Evolutionary conservation across 2,888 invertebrate species (phyloP).

Genomic region (Rhagonycha lutea): DNA sequence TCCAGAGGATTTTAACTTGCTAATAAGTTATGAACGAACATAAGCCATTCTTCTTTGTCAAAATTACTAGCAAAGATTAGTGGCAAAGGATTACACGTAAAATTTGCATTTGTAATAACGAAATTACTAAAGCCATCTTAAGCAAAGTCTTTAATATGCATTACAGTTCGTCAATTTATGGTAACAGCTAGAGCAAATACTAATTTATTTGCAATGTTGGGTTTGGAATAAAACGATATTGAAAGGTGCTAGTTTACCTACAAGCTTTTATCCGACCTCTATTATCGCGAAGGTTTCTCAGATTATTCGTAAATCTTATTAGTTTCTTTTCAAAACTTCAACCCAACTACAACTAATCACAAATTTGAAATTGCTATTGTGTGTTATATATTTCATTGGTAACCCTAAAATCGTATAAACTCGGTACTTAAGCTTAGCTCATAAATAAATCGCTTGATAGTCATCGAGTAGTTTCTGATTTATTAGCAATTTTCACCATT

Average conservation of each 20-base stretch:
- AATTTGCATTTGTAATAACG: conserved; percentile 31
- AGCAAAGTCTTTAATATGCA: conserved; percentile 25
- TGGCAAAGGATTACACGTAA: conserved; percentile 19
- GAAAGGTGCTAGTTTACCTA: conserved; percentile 27
- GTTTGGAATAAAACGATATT: conserved; percentile 20
- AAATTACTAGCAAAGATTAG: conserved; percentile 17
- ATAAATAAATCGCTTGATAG: background rate
- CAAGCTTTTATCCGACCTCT: conserved; percentile 29
- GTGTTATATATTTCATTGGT: background rate
- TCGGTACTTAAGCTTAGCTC: background rate
- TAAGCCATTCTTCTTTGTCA: conserved; percentile 17
- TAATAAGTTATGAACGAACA: conserved; percentile 19
- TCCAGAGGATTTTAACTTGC: conserved; percentile 10
- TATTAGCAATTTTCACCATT: background rate
- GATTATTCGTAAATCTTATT: conserved; percentile 20
- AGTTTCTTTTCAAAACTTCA: conserved; percentile 9
- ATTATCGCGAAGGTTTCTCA: conserved; percentile 26
- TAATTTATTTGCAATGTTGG: conserved; percentile 29
- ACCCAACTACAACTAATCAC: background rate
- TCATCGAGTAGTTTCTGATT: background rate
- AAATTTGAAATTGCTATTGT: background rate
- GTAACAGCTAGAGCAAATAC: conserved; percentile 28
- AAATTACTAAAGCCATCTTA: conserved; percentile 24
- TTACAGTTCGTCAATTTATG: conserved; percentile 30
- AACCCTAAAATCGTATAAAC: background rate